Base-by-base conservation (phyloP, 2,888 invertebrate species). In the Leptopilina syphax region DNA sequence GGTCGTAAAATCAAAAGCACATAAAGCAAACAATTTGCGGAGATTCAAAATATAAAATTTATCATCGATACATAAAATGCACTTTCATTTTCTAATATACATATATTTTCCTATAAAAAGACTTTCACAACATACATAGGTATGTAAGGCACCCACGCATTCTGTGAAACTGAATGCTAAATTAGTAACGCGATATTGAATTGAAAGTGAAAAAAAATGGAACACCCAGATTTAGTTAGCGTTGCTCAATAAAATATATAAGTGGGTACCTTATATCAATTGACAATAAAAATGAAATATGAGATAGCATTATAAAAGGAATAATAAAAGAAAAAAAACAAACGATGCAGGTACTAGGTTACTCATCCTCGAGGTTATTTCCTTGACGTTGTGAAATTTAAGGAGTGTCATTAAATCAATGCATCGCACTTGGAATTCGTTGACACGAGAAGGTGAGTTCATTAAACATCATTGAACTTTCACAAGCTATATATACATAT, bases 331-430 rank as follows among this genome's bases (percentile, higher is more conserved):
- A 50, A 50, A 10, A 47, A 50, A 50, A 50, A 50, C 10, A 50
- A 50, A 50, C 24, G 13, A 34, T 34, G 41, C 27, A n/a, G 57
- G 54, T 50, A 13, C 13, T 70, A 24, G 54, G 47, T 54, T 73
- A 57, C 57, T 73, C 73, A 73, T 73, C 73, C n/a, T 10, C 57
- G 57, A 18, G 57, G 54, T 73, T 57, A 73, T 57, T 73, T 73
- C n/a, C 54, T 73, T 34, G 13, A n/a, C 24, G 27, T 57, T 57
- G 9, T 73, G 73, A 54, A 73, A 73, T 73, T 73, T 73, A 73
- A 73, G 73, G 73, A 73, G 73, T 57, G 57, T 73, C 73, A 73
- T 73, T 73, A 57, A 73, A 73, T 73, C 54, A 73, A 57, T 73
- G 73, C 24, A 73, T 54, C 54, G 73, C 54, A 73, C 73, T 73